Evolutionary conservation across 2,113 vertebrate genomes (phyloP), one percentile per base, ranked within the genome.

Genomic region (Thunnus thynnus): DNA sequence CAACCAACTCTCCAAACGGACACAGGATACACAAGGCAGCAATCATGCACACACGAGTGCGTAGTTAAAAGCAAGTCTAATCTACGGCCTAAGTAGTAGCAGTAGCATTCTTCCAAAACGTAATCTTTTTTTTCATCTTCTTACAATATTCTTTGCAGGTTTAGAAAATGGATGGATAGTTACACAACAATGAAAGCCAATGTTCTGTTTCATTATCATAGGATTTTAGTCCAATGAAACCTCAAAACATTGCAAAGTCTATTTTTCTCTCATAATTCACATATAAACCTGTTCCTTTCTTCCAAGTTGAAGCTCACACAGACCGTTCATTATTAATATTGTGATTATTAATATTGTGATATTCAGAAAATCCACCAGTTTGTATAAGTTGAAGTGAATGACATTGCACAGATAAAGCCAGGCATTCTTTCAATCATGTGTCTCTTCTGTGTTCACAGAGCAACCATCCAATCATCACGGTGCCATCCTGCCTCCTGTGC

Each of bases 381-480:
- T 52, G 17, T 44, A 25, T 69, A 11, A 55, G 3, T 10, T 18
- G 2, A 20, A 56, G 8, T 48, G 10, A 25, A 52, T 44, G 13
- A 20, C 65, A 50, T 20, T 13, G 10, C 14, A 1, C 13, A 13
- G 1, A 14, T 47, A 51, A 61, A 25, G 16, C n/a, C 50, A 30
- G 16, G 5, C 25, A 41, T 62, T 47, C 27, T 1, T 32, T n/a
- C 3, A 52, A 71, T 22, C 7, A 14, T 3, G 0, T 52, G 50
- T 83, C 16, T 78, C 12, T 66, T 64, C 9, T 81, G 3, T 47
- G 30, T 88, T 75, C 0, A 57, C 95, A 99, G 98, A 99, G 87
- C 97, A 99, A 97, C 96, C 96, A 78, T 92, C 97, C 91, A 97
- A 96, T 93, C 96, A 96, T 76, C 98, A 96, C 93, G 96, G 96